These are phyloP conservation scores for Eristalis arbustorum DNA, from an alignment of 2,888 invertebrate genomes.

Conservation along the genomic window DNA sequence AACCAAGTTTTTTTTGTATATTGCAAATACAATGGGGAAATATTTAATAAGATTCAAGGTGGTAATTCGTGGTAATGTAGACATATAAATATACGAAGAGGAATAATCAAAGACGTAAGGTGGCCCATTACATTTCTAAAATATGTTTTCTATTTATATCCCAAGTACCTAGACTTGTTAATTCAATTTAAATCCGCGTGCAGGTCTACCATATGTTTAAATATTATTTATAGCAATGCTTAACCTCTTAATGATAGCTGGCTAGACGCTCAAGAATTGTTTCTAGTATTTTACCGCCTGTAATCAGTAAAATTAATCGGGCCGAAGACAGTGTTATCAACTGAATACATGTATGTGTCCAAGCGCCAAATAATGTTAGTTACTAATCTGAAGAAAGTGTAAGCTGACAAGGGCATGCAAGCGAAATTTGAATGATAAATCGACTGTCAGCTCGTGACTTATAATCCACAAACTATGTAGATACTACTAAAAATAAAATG, in stretches of 20 bases:
- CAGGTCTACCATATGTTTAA: not conserved
- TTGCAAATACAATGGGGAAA: not conserved
- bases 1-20: not conserved
- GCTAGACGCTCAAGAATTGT: not conserved
- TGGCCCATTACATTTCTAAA: too few species aligned
- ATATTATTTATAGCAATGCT: not conserved
- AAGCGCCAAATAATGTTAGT: not conserved
- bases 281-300: not conserved
- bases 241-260: not conserved
- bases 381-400: not conserved
- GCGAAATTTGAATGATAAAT: not conserved
- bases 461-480: not conserved
- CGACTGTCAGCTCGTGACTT: not conserved
- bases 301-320: not conserved
- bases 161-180: too few species aligned
- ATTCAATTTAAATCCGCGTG: not conserved
- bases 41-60: not conserved
- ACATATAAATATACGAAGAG: not conserved
- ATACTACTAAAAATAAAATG: not conserved
- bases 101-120: too few species aligned
- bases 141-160: too few species aligned
- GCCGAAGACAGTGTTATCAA: not conserved
- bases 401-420: not conserved
- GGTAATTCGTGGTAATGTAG: not conserved
- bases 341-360: not conserved